A percentile compares a stretch with the other conserved stretches of the same genome.
phyloP scores from a whole-genome alignment of 2,113 vertebrate species.

The Gallinago jamesoni region DNA sequence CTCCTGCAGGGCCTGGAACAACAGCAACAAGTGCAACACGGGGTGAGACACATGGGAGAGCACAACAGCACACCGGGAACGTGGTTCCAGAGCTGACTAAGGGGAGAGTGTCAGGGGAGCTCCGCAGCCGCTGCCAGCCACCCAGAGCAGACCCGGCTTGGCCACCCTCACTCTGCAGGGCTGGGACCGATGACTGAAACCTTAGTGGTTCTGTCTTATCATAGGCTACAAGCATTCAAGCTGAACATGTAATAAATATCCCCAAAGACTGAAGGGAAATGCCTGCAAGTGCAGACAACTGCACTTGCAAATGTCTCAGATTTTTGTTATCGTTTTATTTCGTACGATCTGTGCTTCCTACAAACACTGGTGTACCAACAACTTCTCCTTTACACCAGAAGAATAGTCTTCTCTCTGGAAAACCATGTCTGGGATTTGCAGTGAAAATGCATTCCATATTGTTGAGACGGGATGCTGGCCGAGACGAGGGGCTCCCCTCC shows the following conservation, averaged over 20 bases:
- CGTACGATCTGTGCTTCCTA: not conserved
- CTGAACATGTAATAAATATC: not conserved
- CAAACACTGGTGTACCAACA: not conserved
- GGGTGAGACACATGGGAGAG: not conserved
- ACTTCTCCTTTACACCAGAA: not conserved
- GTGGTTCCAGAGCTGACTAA: not conserved
- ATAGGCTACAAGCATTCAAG: not conserved
- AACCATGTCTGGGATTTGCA: conserved; percentile 34
- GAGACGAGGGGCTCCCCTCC: conserved; percentile 7
- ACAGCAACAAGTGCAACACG: not conserved
- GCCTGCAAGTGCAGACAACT: no score
- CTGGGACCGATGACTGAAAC: fast-evolving
- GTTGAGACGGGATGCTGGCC: not conserved
- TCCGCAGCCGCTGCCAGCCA: not conserved
- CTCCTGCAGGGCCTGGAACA: conserved; percentile 83
- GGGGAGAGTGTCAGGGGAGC: not conserved
- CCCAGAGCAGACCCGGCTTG: fast-evolving
- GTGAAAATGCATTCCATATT: conserved; percentile 40
- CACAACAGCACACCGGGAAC: not conserved
- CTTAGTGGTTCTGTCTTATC: not conserved
- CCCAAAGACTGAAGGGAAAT: not conserved
- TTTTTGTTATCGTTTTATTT: not conserved
- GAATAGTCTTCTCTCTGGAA: conserved; percentile 28
- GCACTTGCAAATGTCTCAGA: not conserved
- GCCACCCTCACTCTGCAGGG: not conserved